Conservation (phyloP, 2,113 vertebrate species). For the cat (Felis catus) region DNA sequence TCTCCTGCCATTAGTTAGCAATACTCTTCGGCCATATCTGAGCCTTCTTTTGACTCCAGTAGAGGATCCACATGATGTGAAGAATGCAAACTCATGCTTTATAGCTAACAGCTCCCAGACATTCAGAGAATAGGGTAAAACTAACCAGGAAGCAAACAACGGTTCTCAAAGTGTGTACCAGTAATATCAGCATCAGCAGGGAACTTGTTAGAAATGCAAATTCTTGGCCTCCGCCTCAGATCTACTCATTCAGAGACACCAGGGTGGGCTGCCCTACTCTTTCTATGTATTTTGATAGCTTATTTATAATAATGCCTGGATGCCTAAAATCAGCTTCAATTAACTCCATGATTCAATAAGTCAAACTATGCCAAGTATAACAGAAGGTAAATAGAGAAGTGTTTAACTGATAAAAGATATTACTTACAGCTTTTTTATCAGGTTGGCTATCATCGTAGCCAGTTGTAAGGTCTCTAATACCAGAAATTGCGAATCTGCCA, state of each 20-base stretch:
- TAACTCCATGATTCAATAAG: not conserved
- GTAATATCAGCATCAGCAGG: not conserved
- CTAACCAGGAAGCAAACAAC: not conserved
- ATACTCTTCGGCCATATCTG: not conserved
- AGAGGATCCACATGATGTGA: not conserved
- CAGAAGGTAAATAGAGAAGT: not conserved
- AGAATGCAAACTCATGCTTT: not conserved
- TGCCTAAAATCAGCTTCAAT: conserved; percentile 14
- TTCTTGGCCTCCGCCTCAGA: not conserved
- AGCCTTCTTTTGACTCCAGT: not conserved
- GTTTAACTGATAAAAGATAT: not conserved
- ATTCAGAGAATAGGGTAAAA: not conserved
- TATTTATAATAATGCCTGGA: not conserved
- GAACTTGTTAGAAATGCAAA: not conserved
- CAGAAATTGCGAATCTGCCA: conserved; percentile 89
- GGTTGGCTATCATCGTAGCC: conserved; percentile 94
- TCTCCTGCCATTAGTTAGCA: not conserved
- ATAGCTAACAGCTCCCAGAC: not conserved
- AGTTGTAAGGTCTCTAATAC: conserved; percentile 94
- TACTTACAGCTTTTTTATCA: conserved; percentile 93
- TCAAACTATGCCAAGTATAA: not conserved
- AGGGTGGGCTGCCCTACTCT: not conserved
- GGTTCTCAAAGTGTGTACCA: not conserved
- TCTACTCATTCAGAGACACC: not conserved
- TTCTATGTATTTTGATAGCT: not conserved